Conservation (phyloP, 2,797 vertebrate genomes). For the Amblyopsis hoosieri region DNA sequence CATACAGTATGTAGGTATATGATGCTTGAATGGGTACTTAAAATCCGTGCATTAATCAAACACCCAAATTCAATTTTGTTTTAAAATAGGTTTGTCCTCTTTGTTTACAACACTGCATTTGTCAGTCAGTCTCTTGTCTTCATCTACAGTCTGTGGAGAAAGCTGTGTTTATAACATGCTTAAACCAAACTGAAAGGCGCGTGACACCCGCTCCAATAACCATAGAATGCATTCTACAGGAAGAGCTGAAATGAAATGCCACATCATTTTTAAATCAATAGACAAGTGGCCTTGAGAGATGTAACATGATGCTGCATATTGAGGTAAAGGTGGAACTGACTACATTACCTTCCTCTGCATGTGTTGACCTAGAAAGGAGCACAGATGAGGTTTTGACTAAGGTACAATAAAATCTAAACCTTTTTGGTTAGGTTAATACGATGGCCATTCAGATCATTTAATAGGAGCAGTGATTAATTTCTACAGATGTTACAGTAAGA, state of each 20-base stretch:
- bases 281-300: slow-evolving; percentile 46
- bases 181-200: slow-evolving; percentile 47
- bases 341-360: neutral
- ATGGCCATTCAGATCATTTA: too few relatives aligned
- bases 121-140: neutral
- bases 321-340: slow-evolving; percentile 32
- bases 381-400: too few relatives aligned
- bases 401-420: too few relatives aligned
- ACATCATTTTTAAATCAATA: slow-evolving; percentile 61
- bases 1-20: too few relatives aligned
- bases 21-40: too few relatives aligned
- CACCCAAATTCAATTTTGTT: neutral
- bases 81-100: neutral
- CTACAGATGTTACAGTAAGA: too few relatives aligned
- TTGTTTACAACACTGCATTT: neutral
- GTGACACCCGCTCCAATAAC: slow-evolving; percentile 49
- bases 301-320: slow-evolving; percentile 36
- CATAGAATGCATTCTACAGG: slow-evolving; percentile 40
- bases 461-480: too few relatives aligned
- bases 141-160: neutral
- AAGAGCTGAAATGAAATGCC: slow-evolving; percentile 59
- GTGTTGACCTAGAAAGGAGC: neutral
- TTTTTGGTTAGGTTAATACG: too few relatives aligned
- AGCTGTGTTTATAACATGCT: slow-evolving; percentile 45
- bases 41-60: too few relatives aligned